Base-by-base conservation (phyloP, 2,888 invertebrate genomes). In the Acleris holmiana region DNA sequence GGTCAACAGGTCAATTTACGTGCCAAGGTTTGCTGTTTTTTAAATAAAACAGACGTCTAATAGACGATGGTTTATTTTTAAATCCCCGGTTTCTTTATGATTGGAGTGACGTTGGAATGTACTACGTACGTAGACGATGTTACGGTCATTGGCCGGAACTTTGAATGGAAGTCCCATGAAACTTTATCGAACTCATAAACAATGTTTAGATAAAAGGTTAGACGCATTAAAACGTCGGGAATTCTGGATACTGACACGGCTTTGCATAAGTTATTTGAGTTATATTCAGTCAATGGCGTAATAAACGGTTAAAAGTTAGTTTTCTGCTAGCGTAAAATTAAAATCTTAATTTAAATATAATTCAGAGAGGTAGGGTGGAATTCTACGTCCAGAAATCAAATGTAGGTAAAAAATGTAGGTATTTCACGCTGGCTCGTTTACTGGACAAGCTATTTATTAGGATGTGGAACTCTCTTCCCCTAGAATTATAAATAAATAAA, bases 181-280 rank as follows among this genome's bases (percentile, higher is more conserved):
- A 59, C 59, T 65, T 65, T 65, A 47, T 60, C 29, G 55, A 49
- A 35, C 19, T 54, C 60, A 55, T 60, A 55, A 60, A 65, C 60
- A 65, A 18, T 54, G 65, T 65, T 65, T 65, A 55, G 65, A 65
- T 65, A 62, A 57, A 62, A 62, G 55, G 64, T 64, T 59, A 64
- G 53, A 64, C 53, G 58, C 58, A 40, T 48, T 55, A 55, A 48
- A 41, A 50, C 25, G 40, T 63, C 47, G 35, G 46, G 57, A 49
- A 46, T 58, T 48, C 25, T 41, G 41, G 58, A 59, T 64, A 35
- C 48, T 29, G 48, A 53, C n/a, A n/a, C 58, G 41, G 48, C n/a
- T 54, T 47, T 53, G 48, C 25, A 59, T 64, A 59, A 58, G 54
- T 41, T 41, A 47, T 47, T 8, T 10, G 35, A 35, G 35, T 47